Conservation (phyloP, 2,888 invertebrate genomes). For the Pterostichus madidus region DNA sequence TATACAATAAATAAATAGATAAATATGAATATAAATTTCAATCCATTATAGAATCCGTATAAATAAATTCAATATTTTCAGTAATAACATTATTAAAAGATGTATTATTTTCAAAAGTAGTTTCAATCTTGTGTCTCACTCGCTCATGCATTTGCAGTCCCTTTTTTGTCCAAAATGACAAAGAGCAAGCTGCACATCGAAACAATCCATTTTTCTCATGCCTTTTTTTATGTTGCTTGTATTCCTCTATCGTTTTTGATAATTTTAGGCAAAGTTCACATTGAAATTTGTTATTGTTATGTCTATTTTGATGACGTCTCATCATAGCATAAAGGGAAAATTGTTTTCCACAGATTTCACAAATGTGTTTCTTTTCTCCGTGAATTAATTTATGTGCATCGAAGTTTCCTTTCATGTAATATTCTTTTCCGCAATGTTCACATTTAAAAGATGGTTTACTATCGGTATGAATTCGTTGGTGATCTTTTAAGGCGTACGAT, state of each 20-base stretch:
- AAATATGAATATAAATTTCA: too few relatives aligned
- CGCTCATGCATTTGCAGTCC: conserved; percentile 28
- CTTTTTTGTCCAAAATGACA: conserved; percentile 23
- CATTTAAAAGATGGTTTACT: conserved; percentile 9
- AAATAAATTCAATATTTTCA: neutral
- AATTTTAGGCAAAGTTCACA: conserved; percentile 17
- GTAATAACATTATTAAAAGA: neutral
- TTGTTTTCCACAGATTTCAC: conserved; percentile 25
- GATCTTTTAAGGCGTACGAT: conserved; percentile 5
- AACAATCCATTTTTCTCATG: conserved; percentile 7
- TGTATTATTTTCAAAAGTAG: neutral
- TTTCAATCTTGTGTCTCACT: neutral
- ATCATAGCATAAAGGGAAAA: conserved; percentile 14
- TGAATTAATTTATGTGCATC: conserved; percentile 14
- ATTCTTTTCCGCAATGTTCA: conserved; percentile 1
- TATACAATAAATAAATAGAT: too few relatives aligned
- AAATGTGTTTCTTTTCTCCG: conserved; percentile 45
- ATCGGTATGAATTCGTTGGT: conserved; percentile 10
- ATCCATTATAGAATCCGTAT: too few relatives aligned
- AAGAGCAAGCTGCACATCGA: neutral
- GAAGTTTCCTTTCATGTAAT: conserved; percentile 11
- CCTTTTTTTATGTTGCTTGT: conserved; percentile 11
- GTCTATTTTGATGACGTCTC: conserved; percentile 2
- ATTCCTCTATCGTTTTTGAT: conserved; percentile 17
- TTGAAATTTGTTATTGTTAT: neutral